Base-by-base conservation (phyloP, 2,797 vertebrate species). In the Phataginus tetradactyla region DNA sequence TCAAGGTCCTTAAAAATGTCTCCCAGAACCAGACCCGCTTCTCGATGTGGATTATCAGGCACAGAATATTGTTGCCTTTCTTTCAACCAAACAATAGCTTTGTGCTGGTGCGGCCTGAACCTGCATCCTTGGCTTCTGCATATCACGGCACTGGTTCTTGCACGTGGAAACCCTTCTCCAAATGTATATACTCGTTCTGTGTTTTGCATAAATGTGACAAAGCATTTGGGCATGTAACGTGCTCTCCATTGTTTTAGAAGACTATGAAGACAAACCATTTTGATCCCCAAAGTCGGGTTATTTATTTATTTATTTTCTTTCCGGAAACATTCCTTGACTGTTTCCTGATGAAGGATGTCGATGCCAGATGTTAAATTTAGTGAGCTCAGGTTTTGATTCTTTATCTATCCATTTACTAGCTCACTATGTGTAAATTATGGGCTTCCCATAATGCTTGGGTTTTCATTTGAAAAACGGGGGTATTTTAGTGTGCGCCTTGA, bases 51-150 rank as follows among this genome's bases (percentile, higher is more conserved):
- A n/a, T 51, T 49, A 4, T 63, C 20, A 15, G 25, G 27, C 37
- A 0, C 21, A 17, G 55, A 64, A 20, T 29, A 17, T 13, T 20
- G 1, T 2, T 32, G 7, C 18, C 17, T 78, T 49, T 61, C 29
- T 63, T 71, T n/a, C 25, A 69, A 8, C 4, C 9, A 14, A 21
- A 21, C 1, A 15, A 3, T 4, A 0, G 11, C 3, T 53, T 32
- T 4, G 39, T 20, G 5, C 9, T 25, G 51, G 8, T 12, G 29
- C 2, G 51, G 32, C 15, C 15, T 42, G 34, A 63, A 29, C 11
- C 4, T 4, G 23, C 7, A 0, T 8, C 13, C 4, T 0, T 3
- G 13, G 34, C n/a, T 55, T 81, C 39, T 12, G 13, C 1, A 5
- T 1, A 15, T 1, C 4, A 5, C 20, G 0, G 15, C 27, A 18